These are phyloP conservation scores for Mormyrops boulengeri DNA, from an alignment of 2,797 vertebrate genomes.

Conservation along the genomic window DNA sequence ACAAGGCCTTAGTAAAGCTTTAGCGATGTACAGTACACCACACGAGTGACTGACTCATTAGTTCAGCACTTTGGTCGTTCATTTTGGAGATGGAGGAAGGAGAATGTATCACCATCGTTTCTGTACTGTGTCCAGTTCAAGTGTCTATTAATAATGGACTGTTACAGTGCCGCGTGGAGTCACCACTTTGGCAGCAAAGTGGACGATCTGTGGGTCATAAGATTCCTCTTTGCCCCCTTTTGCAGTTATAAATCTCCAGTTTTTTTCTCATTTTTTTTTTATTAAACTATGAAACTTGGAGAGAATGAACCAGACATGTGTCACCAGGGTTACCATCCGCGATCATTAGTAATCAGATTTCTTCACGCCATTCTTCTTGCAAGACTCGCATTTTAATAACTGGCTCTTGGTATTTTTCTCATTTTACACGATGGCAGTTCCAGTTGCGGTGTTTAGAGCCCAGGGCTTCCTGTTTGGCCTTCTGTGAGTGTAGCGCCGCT, in stretches of 20 bases:
- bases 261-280: neutral
- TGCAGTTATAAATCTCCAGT: neutral
- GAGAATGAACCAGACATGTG: neutral
- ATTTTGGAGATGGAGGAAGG: neutral
- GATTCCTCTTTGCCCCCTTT: neutral
- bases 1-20: neutral
- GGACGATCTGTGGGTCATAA: neutral
- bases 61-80: neutral
- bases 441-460: neutral
- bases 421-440: neutral
- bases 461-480: neutral
- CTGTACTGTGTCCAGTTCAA: neutral
- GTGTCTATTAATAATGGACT: neutral
- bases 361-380: neutral
- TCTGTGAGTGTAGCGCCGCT: neutral
- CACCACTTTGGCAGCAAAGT: neutral
- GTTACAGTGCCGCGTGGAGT: neutral
- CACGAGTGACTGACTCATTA: neutral
- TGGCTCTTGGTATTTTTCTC: neutral
- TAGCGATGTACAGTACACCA: neutral
- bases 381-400: neutral
- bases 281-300: neutral
- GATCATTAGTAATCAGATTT: neutral
- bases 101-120: neutral
- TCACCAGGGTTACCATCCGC: neutral